Conservation (phyloP, 1,140 invertebrate genomes). For the Caenorhabditis inopinata region DNA sequence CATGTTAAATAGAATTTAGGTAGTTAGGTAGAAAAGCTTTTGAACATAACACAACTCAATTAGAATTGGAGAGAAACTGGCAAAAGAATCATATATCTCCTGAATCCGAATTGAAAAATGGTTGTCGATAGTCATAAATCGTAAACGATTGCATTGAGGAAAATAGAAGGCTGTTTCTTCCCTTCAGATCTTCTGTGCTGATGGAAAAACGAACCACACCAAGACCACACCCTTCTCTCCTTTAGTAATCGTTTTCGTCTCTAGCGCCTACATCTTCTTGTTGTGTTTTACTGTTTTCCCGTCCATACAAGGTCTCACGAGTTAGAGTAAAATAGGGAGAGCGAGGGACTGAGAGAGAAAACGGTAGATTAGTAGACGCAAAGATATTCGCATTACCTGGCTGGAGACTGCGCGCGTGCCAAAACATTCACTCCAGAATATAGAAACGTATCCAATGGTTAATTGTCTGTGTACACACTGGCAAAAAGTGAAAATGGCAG, state of each 20-base stretch:
- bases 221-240: slow-evolving; percentile 19
- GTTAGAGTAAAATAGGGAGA: not conserved
- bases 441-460: slow-evolving; percentile 5
- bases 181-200: not conserved
- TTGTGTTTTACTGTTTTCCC: not conserved
- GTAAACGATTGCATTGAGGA: not conserved
- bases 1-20: too few relatives aligned
- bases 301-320: slow-evolving; percentile 24
- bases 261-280: not conserved
- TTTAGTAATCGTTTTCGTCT: not conserved
- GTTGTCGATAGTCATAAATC: slow-evolving; percentile 9
- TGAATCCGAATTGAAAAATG: too few relatives aligned
- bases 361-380: too few relatives aligned
- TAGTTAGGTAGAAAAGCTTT: too few relatives aligned
- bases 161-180: not conserved
- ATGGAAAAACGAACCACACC: slow-evolving; percentile 4
- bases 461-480: not conserved
- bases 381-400: slow-evolving; percentile 14
- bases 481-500: not conserved
- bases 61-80: too few relatives aligned
- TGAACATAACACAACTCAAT: too few relatives aligned
- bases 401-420: not conserved
- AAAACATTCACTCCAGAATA: not conserved
- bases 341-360: not conserved
- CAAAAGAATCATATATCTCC: too few relatives aligned